A percentile compares a stretch with the other conserved stretches of the same genome.
Evolutionary conservation across 2,113 vertebrate genomes (phyloP).

Genomic region (Coptodon rendalli): DNA sequence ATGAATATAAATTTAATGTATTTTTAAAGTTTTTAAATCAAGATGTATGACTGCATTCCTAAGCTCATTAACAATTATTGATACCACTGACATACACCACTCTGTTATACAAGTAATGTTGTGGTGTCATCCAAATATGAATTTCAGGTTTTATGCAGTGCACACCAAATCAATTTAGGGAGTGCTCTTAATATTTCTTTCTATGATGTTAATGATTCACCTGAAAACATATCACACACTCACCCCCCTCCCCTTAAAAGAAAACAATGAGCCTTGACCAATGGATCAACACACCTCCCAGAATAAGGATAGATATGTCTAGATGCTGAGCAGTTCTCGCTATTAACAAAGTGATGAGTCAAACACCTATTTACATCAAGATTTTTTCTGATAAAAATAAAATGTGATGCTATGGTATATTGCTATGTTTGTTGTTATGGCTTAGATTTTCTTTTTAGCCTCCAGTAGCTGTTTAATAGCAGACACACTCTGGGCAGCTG

Average conservation of each 20-base stretch:
- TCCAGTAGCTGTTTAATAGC: background rate
- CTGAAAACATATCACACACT: background rate
- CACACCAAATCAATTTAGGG: background rate
- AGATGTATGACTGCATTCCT: background rate
- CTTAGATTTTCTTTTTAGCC: background rate
- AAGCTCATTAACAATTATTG: background rate
- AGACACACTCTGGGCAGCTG: background rate
- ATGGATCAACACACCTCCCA: background rate
- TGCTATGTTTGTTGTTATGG: background rate
- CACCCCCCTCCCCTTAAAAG: background rate
- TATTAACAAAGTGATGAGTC: background rate
- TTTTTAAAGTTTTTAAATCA: background rate
- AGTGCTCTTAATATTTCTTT: background rate
- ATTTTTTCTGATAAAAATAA: background rate
- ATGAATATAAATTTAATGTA: background rate
- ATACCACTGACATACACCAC: background rate
- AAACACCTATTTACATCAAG: background rate
- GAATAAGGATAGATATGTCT: background rate
- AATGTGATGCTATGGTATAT: background rate
- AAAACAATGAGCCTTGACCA: background rate
- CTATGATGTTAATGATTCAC: background rate
- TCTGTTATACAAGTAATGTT: background rate
- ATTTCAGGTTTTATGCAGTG: background rate
- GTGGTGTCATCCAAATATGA: background rate
- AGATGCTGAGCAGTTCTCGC: background rate